These are phyloP conservation scores for Drepana arcuata DNA, from an alignment of 1,140 invertebrate species.

Conservation along the genomic window DNA sequence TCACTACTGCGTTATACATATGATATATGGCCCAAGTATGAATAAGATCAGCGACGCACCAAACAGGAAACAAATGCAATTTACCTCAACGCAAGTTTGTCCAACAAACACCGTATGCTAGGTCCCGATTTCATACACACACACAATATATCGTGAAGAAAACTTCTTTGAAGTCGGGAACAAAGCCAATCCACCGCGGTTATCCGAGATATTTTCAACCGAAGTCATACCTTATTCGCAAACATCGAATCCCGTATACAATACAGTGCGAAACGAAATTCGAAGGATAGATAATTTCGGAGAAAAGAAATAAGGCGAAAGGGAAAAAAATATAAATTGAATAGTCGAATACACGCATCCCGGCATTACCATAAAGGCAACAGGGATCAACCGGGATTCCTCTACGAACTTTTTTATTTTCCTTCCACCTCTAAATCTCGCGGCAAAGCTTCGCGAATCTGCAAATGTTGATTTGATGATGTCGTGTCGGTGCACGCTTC, in stretches of 20 bases:
- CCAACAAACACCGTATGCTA: conserved; percentile 19
- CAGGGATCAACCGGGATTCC: conserved; percentile 68
- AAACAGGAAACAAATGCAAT: conserved; percentile 29
- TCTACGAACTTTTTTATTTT: conserved; percentile 71
- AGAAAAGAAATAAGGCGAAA: conserved; percentile 63
- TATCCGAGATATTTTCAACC: conserved; percentile 65
- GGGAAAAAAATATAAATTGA: conserved; percentile 71
- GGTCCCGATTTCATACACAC: conserved; percentile 49
- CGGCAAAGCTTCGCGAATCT: conserved; percentile 67
- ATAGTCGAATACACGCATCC: conserved; percentile 72
- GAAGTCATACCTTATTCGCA: conserved; percentile 66
- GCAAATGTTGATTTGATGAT: conserved; percentile 72
- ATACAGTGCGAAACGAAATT: conserved; percentile 70
- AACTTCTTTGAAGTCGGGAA: conserved; percentile 68
- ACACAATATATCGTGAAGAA: conserved; percentile 54
- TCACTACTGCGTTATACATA: too few relatives aligned
- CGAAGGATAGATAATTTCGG: conserved; percentile 70
- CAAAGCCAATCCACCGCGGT: conserved; percentile 66
- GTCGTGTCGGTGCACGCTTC: too few relatives aligned
- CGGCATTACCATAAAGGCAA: conserved; percentile 71
- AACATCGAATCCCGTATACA: conserved; percentile 65
- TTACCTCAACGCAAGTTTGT: conserved; percentile 28
- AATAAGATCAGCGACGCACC: too few relatives aligned
- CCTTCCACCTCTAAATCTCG: conserved; percentile 70
- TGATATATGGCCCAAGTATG: too few relatives aligned